These are phyloP conservation scores for Megalurothrips usitatus DNA, from an alignment of 2,888 invertebrate genomes.

Conservation along the genomic window DNA sequence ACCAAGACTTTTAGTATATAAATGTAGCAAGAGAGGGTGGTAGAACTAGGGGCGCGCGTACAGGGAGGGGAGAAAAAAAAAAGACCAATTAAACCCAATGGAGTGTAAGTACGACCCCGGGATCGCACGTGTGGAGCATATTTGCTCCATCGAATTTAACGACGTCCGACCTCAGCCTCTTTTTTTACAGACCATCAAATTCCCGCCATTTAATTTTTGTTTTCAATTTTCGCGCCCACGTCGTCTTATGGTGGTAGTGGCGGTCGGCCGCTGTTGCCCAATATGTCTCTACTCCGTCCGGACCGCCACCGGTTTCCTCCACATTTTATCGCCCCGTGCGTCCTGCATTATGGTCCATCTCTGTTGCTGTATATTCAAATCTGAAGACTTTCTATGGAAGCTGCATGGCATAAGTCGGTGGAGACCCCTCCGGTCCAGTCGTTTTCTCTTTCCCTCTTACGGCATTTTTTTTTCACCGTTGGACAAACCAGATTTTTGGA, in stretches of 20 bases:
- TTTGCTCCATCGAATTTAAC: conserved; percentile 14
- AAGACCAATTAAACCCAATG: conserved; percentile 13
- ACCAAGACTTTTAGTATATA: too few species aligned
- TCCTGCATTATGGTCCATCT: too few species aligned
- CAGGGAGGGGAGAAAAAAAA: neutral
- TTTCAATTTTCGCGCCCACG: neutral
- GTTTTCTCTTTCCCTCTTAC: too few species aligned
- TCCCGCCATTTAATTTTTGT: conserved; percentile 18
- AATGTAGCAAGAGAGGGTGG: too few species aligned
- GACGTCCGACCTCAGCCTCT: neutral
- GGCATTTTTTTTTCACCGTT: too few species aligned
- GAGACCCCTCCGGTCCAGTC: too few species aligned
- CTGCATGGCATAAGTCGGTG: too few species aligned
- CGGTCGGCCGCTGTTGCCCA: too few species aligned
- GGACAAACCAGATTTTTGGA: too few species aligned
- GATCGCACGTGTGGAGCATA: neutral
- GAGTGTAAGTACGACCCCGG: neutral
- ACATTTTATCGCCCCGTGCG: neutral
- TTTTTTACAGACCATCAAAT: conserved; percentile 24
- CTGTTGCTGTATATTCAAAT: neutral
- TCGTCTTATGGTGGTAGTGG: neutral
- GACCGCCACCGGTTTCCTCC: neutral
- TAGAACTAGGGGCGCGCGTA: too few species aligned
- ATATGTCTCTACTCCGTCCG: neutral
- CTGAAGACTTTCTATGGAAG: too few species aligned